Evolutionary conservation across 2,113 vertebrate species (phyloP).

Genomic region (Corythoichthys intestinalis): DNA sequence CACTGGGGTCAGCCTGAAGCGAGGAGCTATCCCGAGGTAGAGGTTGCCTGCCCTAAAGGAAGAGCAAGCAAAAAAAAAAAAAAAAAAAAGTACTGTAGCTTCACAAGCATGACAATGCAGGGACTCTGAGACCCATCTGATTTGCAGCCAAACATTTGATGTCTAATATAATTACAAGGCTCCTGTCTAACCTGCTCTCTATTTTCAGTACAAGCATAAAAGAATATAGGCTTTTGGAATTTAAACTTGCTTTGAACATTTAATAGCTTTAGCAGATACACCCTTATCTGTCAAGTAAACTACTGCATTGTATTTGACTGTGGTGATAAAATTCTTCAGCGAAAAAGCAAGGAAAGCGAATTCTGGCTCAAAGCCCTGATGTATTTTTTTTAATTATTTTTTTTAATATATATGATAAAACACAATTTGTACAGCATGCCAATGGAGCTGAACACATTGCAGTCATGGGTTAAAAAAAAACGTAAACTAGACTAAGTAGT

Average conservation of each 20-base stretch:
- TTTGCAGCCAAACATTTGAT: slow-evolving; percentile 45
- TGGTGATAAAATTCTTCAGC: slow-evolving; percentile 15
- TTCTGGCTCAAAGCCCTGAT: slow-evolving; percentile 18
- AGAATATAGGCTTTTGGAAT: slow-evolving; percentile 12
- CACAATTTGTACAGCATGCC: background rate
- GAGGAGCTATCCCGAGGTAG: slow-evolving; percentile 38
- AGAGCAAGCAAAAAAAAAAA: slow-evolving; percentile 5
- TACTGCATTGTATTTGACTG: slow-evolving; percentile 40
- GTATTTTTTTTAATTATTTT: slow-evolving; percentile 5
- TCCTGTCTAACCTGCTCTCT: slow-evolving; percentile 22
- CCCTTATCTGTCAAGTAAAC: slow-evolving; percentile 57
- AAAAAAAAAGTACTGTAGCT: slow-evolving; percentile 7
- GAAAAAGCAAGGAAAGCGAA: slow-evolving; percentile 19
- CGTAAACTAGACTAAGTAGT: background rate
- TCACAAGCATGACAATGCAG: slow-evolving; percentile 6
- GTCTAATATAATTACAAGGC: slow-evolving; percentile 51
- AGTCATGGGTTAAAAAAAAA: background rate
- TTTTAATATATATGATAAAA: background rate
- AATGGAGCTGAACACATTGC: background rate
- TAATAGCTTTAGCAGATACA: slow-evolving; percentile 61
- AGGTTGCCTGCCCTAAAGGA: slow-evolving; percentile 70
- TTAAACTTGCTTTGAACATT: slow-evolving; percentile 42
- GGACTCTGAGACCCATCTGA: slow-evolving; percentile 28
- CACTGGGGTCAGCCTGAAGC: slow-evolving; percentile 59
- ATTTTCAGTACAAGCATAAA: slow-evolving; percentile 12